A percentile compares a stretch with the other conserved stretches of the same genome.
These are phyloP conservation scores for Anabas testudineus DNA, from an alignment of 2,797 vertebrate genomes.

Conservation along the genomic window DNA sequence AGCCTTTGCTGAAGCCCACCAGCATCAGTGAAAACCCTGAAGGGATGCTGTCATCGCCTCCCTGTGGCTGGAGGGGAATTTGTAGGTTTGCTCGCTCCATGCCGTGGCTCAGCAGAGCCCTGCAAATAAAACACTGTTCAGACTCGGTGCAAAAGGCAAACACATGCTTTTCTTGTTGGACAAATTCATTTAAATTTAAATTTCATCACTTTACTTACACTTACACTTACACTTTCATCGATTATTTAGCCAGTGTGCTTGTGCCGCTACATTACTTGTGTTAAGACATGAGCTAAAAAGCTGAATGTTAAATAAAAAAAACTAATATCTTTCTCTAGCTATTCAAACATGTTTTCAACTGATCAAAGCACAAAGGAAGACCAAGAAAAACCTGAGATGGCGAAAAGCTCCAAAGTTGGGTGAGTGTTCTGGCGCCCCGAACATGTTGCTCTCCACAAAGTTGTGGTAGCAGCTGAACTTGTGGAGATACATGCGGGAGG, in stretches of 20 bases:
- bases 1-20: conserved; percentile 99
- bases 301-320: too few species aligned
- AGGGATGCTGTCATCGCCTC: conserved; percentile 63
- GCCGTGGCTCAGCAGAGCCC: conserved; percentile 89
- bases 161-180: not conserved
- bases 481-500: conserved; percentile 95
- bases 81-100: conserved; percentile 85
- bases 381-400: conserved; percentile 86
- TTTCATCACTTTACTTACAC: too few species aligned
- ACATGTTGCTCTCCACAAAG: conserved; percentile 96
- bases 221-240: too few species aligned
- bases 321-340: too few species aligned
- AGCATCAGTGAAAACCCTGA: conserved; percentile 85
- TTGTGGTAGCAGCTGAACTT: conserved; percentile 98
- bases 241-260: too few species aligned
- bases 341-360: not conserved
- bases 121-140: conserved; percentile 33
- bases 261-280: too few species aligned
- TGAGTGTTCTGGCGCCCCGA: conserved; percentile 93
- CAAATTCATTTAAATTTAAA: too few species aligned
- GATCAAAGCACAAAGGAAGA: not conserved
- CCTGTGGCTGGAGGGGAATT: conserved; percentile 62
- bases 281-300: too few species aligned
- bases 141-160: not conserved
- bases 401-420: conserved; percentile 86